Evolutionary conservation across 2,888 invertebrate genomes (phyloP).

Genomic region (Drosophila borborema): DNA sequence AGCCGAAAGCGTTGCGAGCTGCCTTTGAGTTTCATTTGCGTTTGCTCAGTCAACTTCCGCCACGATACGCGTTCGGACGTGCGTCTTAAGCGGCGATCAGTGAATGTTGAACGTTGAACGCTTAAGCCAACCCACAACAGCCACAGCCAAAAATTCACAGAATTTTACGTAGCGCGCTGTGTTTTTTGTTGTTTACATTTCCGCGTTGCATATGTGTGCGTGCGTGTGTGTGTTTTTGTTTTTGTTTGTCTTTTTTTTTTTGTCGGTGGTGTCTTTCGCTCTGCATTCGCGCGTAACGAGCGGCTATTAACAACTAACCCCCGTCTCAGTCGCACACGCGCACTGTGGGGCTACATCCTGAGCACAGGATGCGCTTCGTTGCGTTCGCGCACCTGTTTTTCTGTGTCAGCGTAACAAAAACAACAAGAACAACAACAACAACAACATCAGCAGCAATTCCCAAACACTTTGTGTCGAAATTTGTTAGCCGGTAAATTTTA

Average conservation of each 20-base stretch:
- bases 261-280: slow-evolving; percentile 59
- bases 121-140: slow-evolving; percentile 8
- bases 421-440: slow-evolving; percentile 49
- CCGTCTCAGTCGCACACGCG: slow-evolving; percentile 21
- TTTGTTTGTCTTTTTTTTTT: slow-evolving; percentile 26
- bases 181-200: slow-evolving; percentile 49
- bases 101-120: background rate
- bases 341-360: slow-evolving; percentile 43
- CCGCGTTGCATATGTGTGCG: slow-evolving; percentile 27
- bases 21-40: slow-evolving; percentile 42
- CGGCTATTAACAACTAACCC: slow-evolving; percentile 35
- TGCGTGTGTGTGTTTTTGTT: slow-evolving; percentile 33
- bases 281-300: slow-evolving; percentile 70
- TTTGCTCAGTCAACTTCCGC: slow-evolving; percentile 83
- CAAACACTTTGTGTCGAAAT: slow-evolving; percentile 32
- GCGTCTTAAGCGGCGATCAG: slow-evolving; percentile 49
- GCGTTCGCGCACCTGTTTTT: slow-evolving; percentile 69
- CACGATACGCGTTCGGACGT: slow-evolving; percentile 83
- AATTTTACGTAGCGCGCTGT: slow-evolving; percentile 26
- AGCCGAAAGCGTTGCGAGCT: slow-evolving; percentile 31
- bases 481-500: slow-evolving; percentile 53
- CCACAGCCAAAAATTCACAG: slow-evolving; percentile 18
- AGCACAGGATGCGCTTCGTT: slow-evolving; percentile 74
- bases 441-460: slow-evolving; percentile 43
- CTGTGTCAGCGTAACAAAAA: slow-evolving; percentile 24